Evolutionary conservation across 2,113 vertebrate genomes (phyloP).

Genomic region (Irena cyanogastra): DNA sequence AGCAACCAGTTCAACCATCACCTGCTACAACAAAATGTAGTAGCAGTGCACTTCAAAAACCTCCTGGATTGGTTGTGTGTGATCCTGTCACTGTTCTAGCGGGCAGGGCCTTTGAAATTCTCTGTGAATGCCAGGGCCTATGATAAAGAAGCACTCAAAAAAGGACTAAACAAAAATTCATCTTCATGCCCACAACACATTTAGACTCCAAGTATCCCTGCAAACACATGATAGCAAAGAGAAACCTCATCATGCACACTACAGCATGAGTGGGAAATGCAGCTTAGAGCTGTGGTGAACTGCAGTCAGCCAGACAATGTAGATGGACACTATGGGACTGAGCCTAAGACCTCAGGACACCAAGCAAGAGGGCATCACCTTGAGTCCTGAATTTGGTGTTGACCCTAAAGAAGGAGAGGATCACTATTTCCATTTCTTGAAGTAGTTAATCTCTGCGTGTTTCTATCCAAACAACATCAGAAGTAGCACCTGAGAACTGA

Average conservation of each 20-base stretch:
- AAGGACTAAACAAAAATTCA: neutral
- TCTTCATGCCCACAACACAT: neutral
- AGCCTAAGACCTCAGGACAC: neutral
- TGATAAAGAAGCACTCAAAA: neutral
- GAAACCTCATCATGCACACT: neutral
- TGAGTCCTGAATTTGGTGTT: neutral
- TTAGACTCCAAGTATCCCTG: neutral
- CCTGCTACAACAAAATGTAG: neutral
- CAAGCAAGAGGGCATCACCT: neutral
- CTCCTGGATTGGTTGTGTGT: neutral
- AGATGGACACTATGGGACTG: rapidly evolving
- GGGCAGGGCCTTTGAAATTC: neutral
- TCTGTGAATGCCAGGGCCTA: neutral
- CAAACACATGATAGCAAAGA: neutral
- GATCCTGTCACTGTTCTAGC: neutral
- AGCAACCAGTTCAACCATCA: neutral
- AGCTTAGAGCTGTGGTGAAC: neutral
- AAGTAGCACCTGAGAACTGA: neutral
- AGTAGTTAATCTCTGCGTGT: neutral
- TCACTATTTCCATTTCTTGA: neutral
- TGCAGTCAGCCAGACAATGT: neutral
- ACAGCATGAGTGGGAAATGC: neutral
- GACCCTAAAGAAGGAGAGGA: neutral
- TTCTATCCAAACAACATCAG: neutral
- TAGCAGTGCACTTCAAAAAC: neutral